Evolutionary conservation across 2,888 invertebrate species (phyloP).

Genomic region (Pseudoips prasinana): DNA sequence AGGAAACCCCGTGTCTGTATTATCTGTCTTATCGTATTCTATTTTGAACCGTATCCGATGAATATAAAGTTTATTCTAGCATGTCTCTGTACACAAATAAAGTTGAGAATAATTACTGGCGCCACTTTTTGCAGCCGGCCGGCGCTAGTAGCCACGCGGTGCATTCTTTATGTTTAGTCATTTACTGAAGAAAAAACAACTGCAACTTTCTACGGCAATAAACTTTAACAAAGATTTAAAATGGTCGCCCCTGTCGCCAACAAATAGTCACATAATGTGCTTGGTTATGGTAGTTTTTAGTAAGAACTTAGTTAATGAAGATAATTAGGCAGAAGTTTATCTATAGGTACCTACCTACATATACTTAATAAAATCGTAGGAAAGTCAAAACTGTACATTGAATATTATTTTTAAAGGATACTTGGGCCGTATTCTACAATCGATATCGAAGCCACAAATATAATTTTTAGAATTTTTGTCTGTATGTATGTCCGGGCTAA

Average conservation of each 20-base stretch:
- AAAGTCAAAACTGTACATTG: too few relatives aligned
- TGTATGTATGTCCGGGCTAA: too few relatives aligned
- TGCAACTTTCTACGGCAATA: conserved; percentile 40
- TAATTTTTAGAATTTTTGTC: too few relatives aligned
- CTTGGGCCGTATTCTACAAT: too few relatives aligned
- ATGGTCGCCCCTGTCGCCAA: background rate
- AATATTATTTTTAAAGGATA: too few relatives aligned
- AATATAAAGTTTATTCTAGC: conserved; percentile 6
- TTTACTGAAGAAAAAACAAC: conserved; percentile 25
- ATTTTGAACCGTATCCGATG: background rate
- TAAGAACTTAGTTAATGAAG: too few relatives aligned
- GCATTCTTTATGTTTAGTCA: conserved; percentile 41
- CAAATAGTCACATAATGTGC: too few relatives aligned
- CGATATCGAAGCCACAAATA: too few relatives aligned
- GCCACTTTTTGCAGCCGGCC: conserved; percentile 46
- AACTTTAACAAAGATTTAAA: conserved; percentile 10
- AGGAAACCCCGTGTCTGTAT: conserved; percentile 16
- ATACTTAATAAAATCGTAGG: too few relatives aligned
- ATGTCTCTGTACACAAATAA: conserved; percentile 14
- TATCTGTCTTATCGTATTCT: conserved; percentile 2
- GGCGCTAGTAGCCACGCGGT: conserved; percentile 42
- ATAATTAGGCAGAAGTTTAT: too few relatives aligned
- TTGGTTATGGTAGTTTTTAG: too few relatives aligned
- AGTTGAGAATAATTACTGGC: conserved; percentile 31
- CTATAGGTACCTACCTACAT: too few relatives aligned